A percentile compares a stretch with the other conserved stretches of the same genome.
Evolutionary conservation across 2,797 vertebrate genomes (phyloP).

Genomic region (Halcyon badia): DNA sequence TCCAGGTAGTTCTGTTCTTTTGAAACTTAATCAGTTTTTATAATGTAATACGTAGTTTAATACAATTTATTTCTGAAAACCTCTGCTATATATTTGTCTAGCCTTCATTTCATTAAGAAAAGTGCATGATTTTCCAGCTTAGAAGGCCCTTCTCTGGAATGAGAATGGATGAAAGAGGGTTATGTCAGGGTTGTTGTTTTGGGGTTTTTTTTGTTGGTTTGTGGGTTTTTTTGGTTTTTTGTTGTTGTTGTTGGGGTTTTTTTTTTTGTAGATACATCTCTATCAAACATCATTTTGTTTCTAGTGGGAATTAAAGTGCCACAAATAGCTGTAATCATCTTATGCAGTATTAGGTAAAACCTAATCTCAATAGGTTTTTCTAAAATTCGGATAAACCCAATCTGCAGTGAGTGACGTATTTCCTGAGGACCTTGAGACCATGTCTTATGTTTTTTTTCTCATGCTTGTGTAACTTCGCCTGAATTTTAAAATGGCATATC

Average conservation of each 20-base stretch:
- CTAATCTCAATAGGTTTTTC: slow-evolving; percentile 83
- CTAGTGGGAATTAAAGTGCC: slow-evolving; percentile 84
- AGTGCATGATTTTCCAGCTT: slow-evolving; percentile 69
- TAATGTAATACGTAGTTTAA: not conserved
- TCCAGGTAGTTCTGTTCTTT: not conserved
- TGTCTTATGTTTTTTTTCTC: not conserved
- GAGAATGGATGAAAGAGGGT: slow-evolving; percentile 68
- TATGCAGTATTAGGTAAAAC: slow-evolving; percentile 86
- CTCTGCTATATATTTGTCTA: not conserved
- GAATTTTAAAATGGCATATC: not conserved
- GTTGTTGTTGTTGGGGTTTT: no score
- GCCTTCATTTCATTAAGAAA: slow-evolving; percentile 60
- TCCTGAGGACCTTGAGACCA: slow-evolving; percentile 41
- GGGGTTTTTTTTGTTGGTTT: not conserved
- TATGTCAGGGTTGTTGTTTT: slow-evolving; percentile 11
- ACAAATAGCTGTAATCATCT: slow-evolving; percentile 94
- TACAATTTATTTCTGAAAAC: not conserved
- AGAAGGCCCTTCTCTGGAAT: slow-evolving; percentile 29
- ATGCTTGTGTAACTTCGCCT: not conserved
- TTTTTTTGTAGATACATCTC: slow-evolving; percentile 57
- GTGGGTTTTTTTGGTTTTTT: not conserved
- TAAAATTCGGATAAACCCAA: slow-evolving; percentile 74
- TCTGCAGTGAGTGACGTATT: slow-evolving; percentile 48
- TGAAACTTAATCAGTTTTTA: not conserved
- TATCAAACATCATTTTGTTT: slow-evolving; percentile 81